These are phyloP conservation scores for Archocentrus centrarchus DNA, from an alignment of 2,113 vertebrate genomes.

Conservation along the genomic window DNA sequence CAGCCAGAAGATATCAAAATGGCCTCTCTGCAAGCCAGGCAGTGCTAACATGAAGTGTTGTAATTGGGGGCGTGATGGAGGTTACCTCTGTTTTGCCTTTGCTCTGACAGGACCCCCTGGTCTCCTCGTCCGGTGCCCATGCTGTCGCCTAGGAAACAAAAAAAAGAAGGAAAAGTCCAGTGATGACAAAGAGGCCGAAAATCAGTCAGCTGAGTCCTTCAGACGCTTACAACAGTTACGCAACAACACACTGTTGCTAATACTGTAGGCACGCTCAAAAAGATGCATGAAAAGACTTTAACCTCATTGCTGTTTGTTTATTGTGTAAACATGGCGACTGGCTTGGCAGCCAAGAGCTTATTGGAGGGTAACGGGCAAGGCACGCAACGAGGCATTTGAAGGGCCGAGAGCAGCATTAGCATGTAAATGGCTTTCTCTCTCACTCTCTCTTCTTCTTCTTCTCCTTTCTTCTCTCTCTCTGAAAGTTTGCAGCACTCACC, in stretches of 20 bases:
- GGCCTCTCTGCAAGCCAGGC: slow-evolving; percentile 41
- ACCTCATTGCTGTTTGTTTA: slow-evolving; percentile 81
- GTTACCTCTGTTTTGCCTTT: slow-evolving; percentile 99
- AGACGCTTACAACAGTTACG: slow-evolving; percentile 46
- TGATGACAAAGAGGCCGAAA: slow-evolving; percentile 62
- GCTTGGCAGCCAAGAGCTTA: slow-evolving; percentile 65
- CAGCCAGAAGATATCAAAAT: slow-evolving; percentile 48
- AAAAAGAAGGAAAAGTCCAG: slow-evolving; percentile 74
- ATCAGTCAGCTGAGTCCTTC: slow-evolving; percentile 51
- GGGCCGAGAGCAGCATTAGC: slow-evolving; percentile 78
- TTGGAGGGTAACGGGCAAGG: slow-evolving; percentile 52
- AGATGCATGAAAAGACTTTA: slow-evolving; percentile 59
- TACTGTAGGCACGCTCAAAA: slow-evolving; percentile 56
- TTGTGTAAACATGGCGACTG: slow-evolving; percentile 79
- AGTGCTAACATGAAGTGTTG: slow-evolving; percentile 54
- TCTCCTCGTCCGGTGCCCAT: slow-evolving; percentile 97
- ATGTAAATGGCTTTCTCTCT: slow-evolving; percentile 80
- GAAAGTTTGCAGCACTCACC: slow-evolving; percentile 58
- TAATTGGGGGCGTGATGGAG: slow-evolving; percentile 67
- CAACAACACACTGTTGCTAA: slow-evolving; percentile 63
- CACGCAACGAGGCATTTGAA: slow-evolving; percentile 68
- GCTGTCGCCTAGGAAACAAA: slow-evolving; percentile 90
- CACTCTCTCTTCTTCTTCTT: slow-evolving; percentile 21
- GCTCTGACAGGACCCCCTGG: slow-evolving; percentile 97
- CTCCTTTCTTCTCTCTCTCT: slow-evolving; percentile 35